Evolutionary conservation across 1,140 invertebrate species (phyloP), one percentile per base, ranked within the genome.

Genomic region (Cotesia vestalis): DNA sequence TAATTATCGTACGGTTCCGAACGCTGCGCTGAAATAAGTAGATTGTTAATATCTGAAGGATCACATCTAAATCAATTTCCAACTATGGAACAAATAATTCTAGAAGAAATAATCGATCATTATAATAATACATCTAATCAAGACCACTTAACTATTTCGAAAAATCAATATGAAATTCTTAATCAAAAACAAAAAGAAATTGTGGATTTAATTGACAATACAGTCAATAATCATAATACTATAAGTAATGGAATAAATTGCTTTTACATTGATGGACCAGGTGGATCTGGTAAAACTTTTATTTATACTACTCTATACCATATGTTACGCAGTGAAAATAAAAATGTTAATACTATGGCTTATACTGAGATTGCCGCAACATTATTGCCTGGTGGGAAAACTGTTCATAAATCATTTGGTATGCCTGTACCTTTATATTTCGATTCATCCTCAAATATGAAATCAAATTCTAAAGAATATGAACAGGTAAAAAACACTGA

Each of bases 1-100:
- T 67, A 67, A 67, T 67, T 67, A 67, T 67, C 27, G 66, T 67
- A 67, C 66, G 66, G 66, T 67, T 67, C 35, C 61, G 35, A 63
- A 38, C 61, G 35, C 35, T 63, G 61, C 12, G 2, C 2, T n/a
- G n/a, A n/a, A 20, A 59, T 59, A 14, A 20, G 27, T 20, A 14
- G 14, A 20, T 20, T 20, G 14, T 27, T 20, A 59, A 4, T 9
- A 20, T 9, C 14, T 20, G 57, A 59, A 59, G 17, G 57, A 20
- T 59, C 57, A 4, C 5, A 20, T 2, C 27, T 59, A 1, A 20
- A 9, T 59, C 57, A 27, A 20, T 59, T 59, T 17, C 57, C 38
- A 40, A 8, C 5, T 8, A 40, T 40, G 38, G 2, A 59, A 27
- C 6, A 59, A 40, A 40, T 40, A 0, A 40, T 9, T 20, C 20